Percentiles rank a stretch among this genome's conserved stretches.
Evolutionary conservation across 2,113 vertebrate species (phyloP).

Genomic region (Pholis gunnellus): DNA sequence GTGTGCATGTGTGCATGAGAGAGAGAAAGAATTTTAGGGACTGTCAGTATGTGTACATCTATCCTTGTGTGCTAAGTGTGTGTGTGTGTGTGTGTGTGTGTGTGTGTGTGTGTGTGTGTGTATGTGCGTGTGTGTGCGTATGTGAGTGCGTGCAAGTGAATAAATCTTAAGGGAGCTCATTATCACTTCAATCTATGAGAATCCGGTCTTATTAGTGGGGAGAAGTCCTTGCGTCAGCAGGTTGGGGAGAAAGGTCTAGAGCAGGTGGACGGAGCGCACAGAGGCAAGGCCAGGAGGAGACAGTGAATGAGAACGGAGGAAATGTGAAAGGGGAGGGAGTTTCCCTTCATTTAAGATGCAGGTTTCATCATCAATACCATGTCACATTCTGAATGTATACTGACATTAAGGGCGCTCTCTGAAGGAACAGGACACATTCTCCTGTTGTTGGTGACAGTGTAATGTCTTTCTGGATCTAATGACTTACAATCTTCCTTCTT

Average conservation of each 20-base stretch:
- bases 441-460: neutral
- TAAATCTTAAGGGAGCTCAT: constrained; percentile 79
- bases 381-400: constrained; percentile 18
- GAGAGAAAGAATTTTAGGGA: neutral
- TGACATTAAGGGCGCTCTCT: neutral
- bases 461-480: constrained; percentile 11
- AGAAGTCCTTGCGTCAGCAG: constrained; percentile 70
- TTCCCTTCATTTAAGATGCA: constrained; percentile 6
- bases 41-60: neutral
- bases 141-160: constrained; percentile 25
- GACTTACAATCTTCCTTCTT: neutral
- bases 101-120: constrained; percentile 13
- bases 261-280: constrained; percentile 33
- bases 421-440: neutral
- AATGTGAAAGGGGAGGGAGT: neutral
- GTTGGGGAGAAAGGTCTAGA: constrained; percentile 32
- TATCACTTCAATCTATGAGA: constrained; percentile 73
- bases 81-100: constrained; percentile 15
- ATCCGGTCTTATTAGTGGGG: constrained; percentile 54
- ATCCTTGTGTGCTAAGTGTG: neutral
- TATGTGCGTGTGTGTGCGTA: constrained; percentile 7
- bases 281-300: constrained; percentile 33
- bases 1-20: neutral
- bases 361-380: constrained; percentile 19
- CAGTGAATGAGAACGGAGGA: constrained; percentile 13